Percentiles rank a stretch among this genome's conserved stretches.
Conservation (phyloP, 2,113 vertebrate genomes). For the Dryoscopus gambensis region DNA sequence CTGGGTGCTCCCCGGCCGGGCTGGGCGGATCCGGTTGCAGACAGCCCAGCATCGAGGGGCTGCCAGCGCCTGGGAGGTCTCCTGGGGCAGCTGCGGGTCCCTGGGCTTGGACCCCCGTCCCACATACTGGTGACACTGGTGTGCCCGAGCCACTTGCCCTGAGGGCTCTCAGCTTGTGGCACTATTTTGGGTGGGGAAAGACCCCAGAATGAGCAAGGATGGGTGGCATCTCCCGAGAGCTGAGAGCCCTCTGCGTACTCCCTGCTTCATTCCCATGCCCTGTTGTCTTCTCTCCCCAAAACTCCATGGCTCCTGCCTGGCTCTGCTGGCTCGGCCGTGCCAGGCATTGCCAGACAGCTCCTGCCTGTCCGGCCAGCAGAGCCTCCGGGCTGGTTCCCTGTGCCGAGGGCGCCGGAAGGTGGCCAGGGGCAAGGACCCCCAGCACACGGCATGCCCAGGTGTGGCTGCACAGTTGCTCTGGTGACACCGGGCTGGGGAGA, state of each 20-base stretch:
- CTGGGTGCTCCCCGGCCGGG: not conserved
- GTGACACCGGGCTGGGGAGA: accelerated
- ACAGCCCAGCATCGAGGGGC: not conserved
- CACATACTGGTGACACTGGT: accelerated
- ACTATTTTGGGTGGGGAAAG: not conserved
- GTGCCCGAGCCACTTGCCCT: not conserved
- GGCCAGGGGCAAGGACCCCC: not conserved
- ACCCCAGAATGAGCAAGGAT: not conserved
- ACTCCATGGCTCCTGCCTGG: not conserved
- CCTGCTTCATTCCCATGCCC: not conserved
- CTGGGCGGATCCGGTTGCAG: not conserved
- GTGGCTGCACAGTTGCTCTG: accelerated
- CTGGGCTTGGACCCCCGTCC: not conserved
- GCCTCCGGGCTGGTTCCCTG: not conserved
- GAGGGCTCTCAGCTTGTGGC: not conserved
- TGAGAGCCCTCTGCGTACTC: accelerated
- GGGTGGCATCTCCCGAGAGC: not conserved
- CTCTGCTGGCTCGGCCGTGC: not conserved
- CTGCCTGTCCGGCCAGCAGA: not conserved
- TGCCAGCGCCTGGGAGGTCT: not conserved
- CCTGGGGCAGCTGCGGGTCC: not conserved
- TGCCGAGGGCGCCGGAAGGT: accelerated
- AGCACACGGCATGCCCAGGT: accelerated
- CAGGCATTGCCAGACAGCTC: not conserved
- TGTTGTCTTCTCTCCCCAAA: not conserved